Base-by-base conservation (phyloP, 2,888 invertebrate genomes). In the Hemaris fuciformis region DNA sequence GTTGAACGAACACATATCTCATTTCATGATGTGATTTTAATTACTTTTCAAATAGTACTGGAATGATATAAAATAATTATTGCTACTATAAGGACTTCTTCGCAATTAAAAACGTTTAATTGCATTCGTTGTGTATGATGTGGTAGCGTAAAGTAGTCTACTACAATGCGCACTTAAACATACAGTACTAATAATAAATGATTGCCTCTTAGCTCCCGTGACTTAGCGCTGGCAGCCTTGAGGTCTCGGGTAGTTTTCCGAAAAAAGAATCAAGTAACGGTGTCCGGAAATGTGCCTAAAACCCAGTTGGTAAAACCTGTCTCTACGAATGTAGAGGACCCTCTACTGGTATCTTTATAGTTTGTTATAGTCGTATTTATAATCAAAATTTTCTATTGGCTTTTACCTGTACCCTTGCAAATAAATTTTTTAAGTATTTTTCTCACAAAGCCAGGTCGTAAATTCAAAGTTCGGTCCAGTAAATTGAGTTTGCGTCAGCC, bases 1-100 rank as follows among this genome's bases (percentile, higher is more conserved):
- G 70, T 22, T 69, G 68, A 69, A 63, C 60, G 38, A 61, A 80
- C 81, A 80, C 79, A 73, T 69, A 72, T 20, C 20, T 68, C 69
- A 70, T 65, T 67, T 8, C 13, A 57, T 57, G 4, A 8, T 38
- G 38, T 20, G 57, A 22, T 13, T 38, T 38, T 13, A 15, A 31
- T 34, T 43, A 20, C 2, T 43, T 43, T 43, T 18, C 8, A 0
- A 43, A 18, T 43, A 13, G 3, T 3, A n/a, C 3, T 4, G 3
- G 13, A 38, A 38, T 13, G n/a, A 13, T 8, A n/a, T 13, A 38
- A n/a, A 5, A 34, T 1, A 13, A 3, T 38, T 38, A 3, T n/a
- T 8, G 38, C 0, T 1, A n/a, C 5, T 4, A 8, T 2, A 13
- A 38, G 3, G 34, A 13, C 1, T 13, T 38, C n/a, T 38, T 38